A percentile compares a stretch with the other conserved stretches of the same genome.
Conservation (phyloP, 2,888 invertebrate species). For the Trissoscelio sp. region DNA sequence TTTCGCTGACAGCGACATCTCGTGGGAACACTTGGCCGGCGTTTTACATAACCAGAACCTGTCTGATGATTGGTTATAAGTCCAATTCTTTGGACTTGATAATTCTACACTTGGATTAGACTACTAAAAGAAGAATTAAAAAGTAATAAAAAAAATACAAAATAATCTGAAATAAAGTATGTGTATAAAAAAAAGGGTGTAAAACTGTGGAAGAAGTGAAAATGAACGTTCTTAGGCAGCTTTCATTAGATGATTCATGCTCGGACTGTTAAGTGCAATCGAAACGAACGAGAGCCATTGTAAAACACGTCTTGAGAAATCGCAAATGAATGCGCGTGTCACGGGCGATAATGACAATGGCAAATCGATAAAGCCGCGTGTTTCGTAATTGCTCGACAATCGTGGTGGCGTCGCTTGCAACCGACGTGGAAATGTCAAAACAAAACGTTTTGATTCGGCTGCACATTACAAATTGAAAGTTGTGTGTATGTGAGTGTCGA, state of each 20-base stretch:
- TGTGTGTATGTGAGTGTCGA: slow-evolving; percentile 23
- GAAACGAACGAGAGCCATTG: slow-evolving; percentile 48
- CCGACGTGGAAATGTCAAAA: slow-evolving; percentile 45
- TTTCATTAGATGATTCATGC: slow-evolving; percentile 55
- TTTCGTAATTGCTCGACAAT: slow-evolving; percentile 47
- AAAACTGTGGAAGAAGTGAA: not conserved
- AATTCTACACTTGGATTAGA: no score
- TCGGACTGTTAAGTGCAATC: slow-evolving; percentile 50
- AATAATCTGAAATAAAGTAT: not conserved
- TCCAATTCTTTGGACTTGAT: no score
- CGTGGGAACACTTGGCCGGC: not conserved
- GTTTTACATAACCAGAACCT: no score
- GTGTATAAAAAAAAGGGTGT: slow-evolving; percentile 4
- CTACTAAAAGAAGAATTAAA: no score
- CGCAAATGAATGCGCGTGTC: slow-evolving; percentile 58
- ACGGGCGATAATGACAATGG: slow-evolving; percentile 56
- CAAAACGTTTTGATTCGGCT: slow-evolving; percentile 2
- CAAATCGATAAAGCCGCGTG: slow-evolving; percentile 53
- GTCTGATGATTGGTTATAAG: no score
- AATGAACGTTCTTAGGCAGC: slow-evolving; percentile 7
- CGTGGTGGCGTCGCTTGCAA: slow-evolving; percentile 31
- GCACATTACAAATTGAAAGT: slow-evolving; percentile 14
- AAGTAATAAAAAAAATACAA: no score
- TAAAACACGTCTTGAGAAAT: slow-evolving; percentile 52
- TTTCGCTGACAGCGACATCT: slow-evolving; percentile 6